A percentile compares a stretch with the other conserved stretches of the same genome.
phyloP scores from a whole-genome alignment of 1,140 invertebrate genomes.

The Drosophila equinoxialis region DNA sequence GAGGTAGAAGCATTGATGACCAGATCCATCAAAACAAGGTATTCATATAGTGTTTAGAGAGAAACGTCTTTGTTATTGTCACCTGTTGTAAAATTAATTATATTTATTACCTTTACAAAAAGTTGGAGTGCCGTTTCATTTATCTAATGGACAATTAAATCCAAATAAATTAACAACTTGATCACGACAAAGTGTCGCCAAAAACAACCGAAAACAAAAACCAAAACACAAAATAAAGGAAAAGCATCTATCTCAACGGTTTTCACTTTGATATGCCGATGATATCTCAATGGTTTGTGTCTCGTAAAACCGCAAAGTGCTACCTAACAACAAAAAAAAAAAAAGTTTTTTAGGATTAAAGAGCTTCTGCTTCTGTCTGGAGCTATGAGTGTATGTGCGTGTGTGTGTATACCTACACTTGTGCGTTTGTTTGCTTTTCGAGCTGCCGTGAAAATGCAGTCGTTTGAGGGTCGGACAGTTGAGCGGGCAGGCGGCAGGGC shows the following conservation, averaged over 20 bases:
- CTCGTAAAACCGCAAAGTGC: conserved; percentile 57
- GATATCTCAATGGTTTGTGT: conserved; percentile 41
- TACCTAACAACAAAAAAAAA: conserved; percentile 12
- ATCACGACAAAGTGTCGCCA: conserved; percentile 60
- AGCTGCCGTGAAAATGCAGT: conserved; percentile 65
- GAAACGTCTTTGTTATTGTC: too few species aligned
- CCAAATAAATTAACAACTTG: conserved; percentile 42
- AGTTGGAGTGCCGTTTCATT: conserved; percentile 17
- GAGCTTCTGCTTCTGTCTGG: conserved; percentile 58
- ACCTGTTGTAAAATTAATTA: background rate
- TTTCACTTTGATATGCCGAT: conserved; percentile 44
- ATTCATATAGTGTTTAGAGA: too few species aligned
- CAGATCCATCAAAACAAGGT: too few species aligned
- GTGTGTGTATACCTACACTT: conserved; percentile 29
- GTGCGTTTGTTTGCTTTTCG: conserved; percentile 59
- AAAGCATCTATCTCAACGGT: conserved; percentile 17
- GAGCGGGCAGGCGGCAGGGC: background rate
- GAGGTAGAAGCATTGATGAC: too few species aligned
- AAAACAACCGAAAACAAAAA: conserved; percentile 19
- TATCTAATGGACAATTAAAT: conserved; percentile 35
- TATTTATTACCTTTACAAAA: background rate
- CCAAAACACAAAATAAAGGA: background rate
- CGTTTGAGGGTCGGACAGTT: background rate
- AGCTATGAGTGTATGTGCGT: conserved; percentile 18
- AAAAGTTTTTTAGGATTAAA: conserved; percentile 61